Base-by-base conservation (phyloP, 2,888 invertebrate genomes). In the Arge pagana region DNA sequence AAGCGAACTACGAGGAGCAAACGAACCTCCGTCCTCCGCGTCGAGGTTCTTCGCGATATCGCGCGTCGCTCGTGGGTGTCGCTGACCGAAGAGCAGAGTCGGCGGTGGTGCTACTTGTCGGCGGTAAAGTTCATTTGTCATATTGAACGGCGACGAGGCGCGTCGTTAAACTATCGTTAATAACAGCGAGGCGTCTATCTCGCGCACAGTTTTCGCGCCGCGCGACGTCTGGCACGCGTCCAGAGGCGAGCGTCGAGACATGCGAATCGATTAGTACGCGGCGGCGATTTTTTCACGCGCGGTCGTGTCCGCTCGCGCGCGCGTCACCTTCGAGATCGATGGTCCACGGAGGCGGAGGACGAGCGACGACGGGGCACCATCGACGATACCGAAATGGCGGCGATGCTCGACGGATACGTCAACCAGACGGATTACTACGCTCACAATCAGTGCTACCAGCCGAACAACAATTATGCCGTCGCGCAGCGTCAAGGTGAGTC, bases 131-230 rank as follows among this genome's bases (percentile, higher is more conserved):
- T 19, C 45, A 45, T 45, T 45, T 30, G 45, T 45, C 45, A 45
- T 45, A 23, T 24, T 35, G 28, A n/a, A 11, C 7, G 23, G 45
- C 23, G 23, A 23, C 31, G 21, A 7, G 45, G 31, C 16, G 45
- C 21, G 35, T 45, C 45, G 45, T 45, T 45, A 45, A 45, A 45
- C 15, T 45, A 45, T 45, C 45, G 33, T 45, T 45, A 45, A 45
- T 45, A 31, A 35, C 7, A 24, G 16, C 13, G 15, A 23, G 45
- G 18, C 19, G 31, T n/a, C 28, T 8, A 35, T 31, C 45, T 33
- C 15, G 13, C 21, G 21, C 33, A 31, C 45, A 45, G 35, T 45
- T 33, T 45, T 33, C 35, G n/a, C 45, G 45, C 7, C 40, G 16
- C 13, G 15, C 26, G 45, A 19, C 19, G 31, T n/a, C 28, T 8